A percentile compares a stretch with the other conserved stretches of the same genome.
Evolutionary conservation across 1,140 invertebrate species (phyloP).

Genomic region (Penaeus indicus): DNA sequence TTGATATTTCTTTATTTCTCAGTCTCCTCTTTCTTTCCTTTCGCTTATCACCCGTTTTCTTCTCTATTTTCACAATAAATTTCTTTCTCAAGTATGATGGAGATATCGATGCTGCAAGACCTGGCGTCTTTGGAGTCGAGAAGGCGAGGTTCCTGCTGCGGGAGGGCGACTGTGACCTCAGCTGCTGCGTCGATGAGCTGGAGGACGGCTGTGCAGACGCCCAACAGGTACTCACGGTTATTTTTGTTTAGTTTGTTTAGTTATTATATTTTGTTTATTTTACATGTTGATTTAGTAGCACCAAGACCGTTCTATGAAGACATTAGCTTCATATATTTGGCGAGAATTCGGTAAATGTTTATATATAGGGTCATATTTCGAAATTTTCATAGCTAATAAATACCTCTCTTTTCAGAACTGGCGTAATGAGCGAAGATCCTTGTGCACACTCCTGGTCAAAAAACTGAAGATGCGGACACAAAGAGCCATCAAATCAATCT

Average conservation of each 20-base stretch:
- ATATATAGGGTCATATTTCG: no score
- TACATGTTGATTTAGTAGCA: background rate
- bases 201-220: background rate
- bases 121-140: slow-evolving; percentile 20
- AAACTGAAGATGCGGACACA: slow-evolving; percentile 36
- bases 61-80: background rate
- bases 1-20: background rate
- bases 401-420: no score
- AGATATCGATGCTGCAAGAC: slow-evolving; percentile 24
- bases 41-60: background rate
- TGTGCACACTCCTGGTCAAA: slow-evolving; percentile 22
- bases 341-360: no score
- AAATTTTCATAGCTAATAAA: no score
- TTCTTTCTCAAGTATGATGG: slow-evolving; percentile 25
- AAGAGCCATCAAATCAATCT: background rate
- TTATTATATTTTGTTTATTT: background rate
- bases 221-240: background rate
- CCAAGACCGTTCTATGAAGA: background rate
- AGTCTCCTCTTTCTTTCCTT: background rate
- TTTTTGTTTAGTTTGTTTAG: background rate
- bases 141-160: slow-evolving; percentile 55
- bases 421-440: slow-evolving; percentile 35
- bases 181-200: slow-evolving; percentile 48
- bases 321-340: background rate
- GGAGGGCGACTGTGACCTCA: slow-evolving; percentile 53